Evolutionary conservation across 2,888 invertebrate species (phyloP).

Genomic region (Actias luna): DNA sequence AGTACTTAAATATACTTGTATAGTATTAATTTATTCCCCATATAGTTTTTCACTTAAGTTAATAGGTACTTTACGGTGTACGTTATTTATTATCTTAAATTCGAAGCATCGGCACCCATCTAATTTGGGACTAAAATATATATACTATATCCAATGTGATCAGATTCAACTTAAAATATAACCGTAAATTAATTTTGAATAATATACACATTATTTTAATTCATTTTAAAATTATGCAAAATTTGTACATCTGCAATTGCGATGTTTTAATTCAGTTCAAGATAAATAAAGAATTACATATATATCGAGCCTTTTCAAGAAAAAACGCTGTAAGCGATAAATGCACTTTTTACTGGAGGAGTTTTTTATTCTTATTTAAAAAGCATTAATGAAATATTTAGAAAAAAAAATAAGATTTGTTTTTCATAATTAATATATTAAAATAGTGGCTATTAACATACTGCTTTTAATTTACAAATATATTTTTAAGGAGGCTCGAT

Average conservation of each 20-base stretch:
- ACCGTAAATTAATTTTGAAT: neutral
- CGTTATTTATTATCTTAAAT: conserved; percentile 2
- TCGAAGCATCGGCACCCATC: neutral
- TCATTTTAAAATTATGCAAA: neutral
- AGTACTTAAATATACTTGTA: neutral
- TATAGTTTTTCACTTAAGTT: neutral
- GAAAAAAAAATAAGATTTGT: too few relatives aligned
- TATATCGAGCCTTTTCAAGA: too few relatives aligned
- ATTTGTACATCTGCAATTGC: neutral
- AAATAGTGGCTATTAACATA: too few relatives aligned
- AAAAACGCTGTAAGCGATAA: too few relatives aligned
- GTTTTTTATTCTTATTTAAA: too few relatives aligned
- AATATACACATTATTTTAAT: neutral
- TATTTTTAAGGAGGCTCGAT: too few relatives aligned
- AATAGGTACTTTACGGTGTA: conserved; percentile 5
- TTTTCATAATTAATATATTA: too few relatives aligned
- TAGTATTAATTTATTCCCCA: conserved; percentile 1
- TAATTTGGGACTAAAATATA: neutral
- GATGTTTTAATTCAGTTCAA: neutral
- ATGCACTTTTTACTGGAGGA: too few relatives aligned
- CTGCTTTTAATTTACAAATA: too few relatives aligned
- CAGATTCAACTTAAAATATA: neutral
- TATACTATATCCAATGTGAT: neutral
- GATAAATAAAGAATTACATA: neutral
- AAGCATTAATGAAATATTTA: too few relatives aligned